A percentile compares a stretch with the other conserved stretches of the same genome.
Conservation (phyloP, 2,113 vertebrate genomes). For the Bothrops jararaca region DNA sequence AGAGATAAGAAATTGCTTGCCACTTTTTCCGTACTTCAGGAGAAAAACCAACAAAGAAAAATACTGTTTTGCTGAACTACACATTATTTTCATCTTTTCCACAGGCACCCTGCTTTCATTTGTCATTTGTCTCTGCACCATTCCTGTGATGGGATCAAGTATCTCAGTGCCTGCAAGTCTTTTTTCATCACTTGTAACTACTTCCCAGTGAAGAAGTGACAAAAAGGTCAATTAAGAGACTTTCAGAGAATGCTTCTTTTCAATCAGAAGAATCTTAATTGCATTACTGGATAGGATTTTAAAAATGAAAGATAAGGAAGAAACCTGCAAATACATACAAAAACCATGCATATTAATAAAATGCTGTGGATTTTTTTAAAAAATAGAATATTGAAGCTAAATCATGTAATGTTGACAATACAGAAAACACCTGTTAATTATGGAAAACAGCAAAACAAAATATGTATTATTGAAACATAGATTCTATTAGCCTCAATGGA, state of each 20-base stretch:
- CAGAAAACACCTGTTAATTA: neutral
- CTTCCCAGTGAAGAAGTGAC: neutral
- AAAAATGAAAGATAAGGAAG: neutral
- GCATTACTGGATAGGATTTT: neutral
- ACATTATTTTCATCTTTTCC: neutral
- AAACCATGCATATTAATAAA: neutral
- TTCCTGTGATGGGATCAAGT: neutral
- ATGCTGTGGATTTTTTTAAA: neutral
- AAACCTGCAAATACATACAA: neutral
- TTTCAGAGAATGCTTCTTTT: neutral
- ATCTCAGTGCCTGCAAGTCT: neutral
- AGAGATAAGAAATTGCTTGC: neutral
- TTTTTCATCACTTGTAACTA: neutral
- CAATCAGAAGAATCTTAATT: neutral
- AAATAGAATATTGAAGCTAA: neutral
- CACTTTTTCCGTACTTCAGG: neutral
- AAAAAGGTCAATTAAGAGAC: neutral
- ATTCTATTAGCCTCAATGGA: neutral
- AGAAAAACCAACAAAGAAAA: neutral
- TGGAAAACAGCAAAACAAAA: neutral
- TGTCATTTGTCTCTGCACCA: neutral
- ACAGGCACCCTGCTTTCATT: neutral
- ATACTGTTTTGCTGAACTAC: rapidly evolving
- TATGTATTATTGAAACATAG: neutral
- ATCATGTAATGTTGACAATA: neutral